Conservation (phyloP, 2,797 vertebrate genomes). For the Poliocrania exsul region DNA sequence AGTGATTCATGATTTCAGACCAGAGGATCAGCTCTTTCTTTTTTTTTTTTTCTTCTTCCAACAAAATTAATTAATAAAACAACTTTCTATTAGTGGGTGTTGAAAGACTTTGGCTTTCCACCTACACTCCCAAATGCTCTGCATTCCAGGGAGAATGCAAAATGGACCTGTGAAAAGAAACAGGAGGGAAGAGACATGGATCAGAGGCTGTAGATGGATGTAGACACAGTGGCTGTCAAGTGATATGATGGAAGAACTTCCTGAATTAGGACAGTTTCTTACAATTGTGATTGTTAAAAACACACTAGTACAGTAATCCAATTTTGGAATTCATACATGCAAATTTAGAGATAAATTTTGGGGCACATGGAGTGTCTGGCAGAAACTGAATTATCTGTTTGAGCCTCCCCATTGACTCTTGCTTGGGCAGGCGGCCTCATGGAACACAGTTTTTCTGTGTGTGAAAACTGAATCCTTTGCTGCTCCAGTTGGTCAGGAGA, state of each 20-base stretch:
- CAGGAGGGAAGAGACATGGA: neutral
- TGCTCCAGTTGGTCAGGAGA: neutral
- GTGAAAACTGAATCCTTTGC: neutral
- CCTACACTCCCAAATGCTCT: slow-evolving; percentile 21
- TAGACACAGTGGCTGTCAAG: neutral
- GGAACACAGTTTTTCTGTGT: neutral
- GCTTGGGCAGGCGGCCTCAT: rapidly evolving
- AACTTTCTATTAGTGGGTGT: slow-evolving; percentile 41
- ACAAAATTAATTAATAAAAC: slow-evolving; percentile 59
- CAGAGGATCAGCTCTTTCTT: neutral
- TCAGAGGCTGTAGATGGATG: neutral
- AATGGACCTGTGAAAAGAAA: slow-evolving; percentile 26
- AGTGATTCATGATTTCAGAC: slow-evolving; percentile 39
- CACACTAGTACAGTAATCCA: neutral
- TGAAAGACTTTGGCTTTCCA: slow-evolving; percentile 47
- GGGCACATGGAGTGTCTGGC: neutral
- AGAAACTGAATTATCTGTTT: neutral
- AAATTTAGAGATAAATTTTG: neutral
- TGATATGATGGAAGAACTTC: neutral
- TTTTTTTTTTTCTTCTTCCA: neutral
- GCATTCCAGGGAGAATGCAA: slow-evolving; percentile 26
- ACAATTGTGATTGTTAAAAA: rapidly evolving
- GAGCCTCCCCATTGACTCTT: neutral
- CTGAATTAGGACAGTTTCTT: neutral
- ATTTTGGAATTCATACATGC: neutral